Conservation (phyloP, 2,888 invertebrate species). For the Aphidius colemani region DNA sequence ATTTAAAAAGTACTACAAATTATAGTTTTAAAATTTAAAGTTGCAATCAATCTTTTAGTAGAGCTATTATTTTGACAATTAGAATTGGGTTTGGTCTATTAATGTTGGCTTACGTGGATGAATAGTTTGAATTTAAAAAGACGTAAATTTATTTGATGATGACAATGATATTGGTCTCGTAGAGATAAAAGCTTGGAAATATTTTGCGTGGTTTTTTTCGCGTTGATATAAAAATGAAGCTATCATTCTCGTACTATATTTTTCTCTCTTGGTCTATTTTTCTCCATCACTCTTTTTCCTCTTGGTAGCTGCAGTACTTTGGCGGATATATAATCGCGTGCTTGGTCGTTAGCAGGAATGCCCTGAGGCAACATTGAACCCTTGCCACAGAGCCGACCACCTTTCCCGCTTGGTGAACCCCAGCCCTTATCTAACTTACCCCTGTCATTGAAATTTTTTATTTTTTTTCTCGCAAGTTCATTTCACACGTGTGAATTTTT, state of each 20-base stretch:
- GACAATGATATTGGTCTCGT: no score
- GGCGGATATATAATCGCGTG: constrained; percentile 41
- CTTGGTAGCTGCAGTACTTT: neutral
- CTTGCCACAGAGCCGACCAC: constrained; percentile 40
- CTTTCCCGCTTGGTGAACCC: constrained; percentile 29
- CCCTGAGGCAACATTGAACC: constrained; percentile 49
- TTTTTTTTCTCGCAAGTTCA: constrained; percentile 28
- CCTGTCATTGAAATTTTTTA: constrained; percentile 1
- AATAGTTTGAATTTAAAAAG: no score
- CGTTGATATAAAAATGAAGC: neutral
- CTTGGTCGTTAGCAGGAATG: constrained; percentile 47
- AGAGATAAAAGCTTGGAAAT: no score
- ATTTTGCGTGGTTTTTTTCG: constrained; percentile 28
- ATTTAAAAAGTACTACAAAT: no score
- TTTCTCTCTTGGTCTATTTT: no score
- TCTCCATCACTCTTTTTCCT: no score
- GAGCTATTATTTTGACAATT: no score
- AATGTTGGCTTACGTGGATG: no score
- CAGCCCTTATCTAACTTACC: constrained; percentile 33
- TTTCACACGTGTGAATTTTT: constrained; percentile 9
- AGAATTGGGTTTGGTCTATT: no score
- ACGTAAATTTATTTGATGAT: no score
- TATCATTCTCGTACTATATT: neutral
- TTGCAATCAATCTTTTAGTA: no score
- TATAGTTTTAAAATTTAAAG: no score